Conservation (phyloP, 1,140 invertebrate genomes). For the Daktulosphaira vitifoliae region DNA sequence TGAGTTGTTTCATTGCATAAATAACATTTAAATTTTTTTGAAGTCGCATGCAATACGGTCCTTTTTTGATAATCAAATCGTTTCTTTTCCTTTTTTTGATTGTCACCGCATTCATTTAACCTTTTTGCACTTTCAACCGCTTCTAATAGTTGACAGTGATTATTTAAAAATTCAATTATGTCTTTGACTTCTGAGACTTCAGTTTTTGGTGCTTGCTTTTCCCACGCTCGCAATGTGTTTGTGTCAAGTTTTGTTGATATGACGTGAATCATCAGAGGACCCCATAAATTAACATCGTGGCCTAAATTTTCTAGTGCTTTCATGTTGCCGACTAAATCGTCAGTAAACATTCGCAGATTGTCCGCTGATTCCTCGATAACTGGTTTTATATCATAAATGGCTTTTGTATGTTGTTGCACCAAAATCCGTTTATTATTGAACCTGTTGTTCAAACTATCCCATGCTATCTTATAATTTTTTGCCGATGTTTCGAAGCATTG, state of each 20-base stretch:
- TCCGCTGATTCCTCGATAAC: not conserved
- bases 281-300: not conserved
- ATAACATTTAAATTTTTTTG: not conserved
- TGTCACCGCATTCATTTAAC: not conserved
- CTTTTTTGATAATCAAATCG: too few relatives aligned
- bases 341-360: not conserved
- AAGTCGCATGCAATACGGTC: too few relatives aligned
- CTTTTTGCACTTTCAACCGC: not conserved
- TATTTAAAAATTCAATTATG: not conserved
- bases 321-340: not conserved
- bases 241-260: not conserved
- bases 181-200: not conserved
- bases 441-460: not conserved
- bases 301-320: not conserved
- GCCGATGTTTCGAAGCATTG: not conserved
- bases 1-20: not conserved
- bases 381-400: not conserved
- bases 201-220: not conserved
- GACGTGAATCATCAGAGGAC: not conserved
- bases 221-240: not conserved
- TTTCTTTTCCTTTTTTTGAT: too few relatives aligned
- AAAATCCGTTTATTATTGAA: not conserved
- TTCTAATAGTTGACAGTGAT: not conserved
- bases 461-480: not conserved
- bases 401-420: not conserved